A percentile compares a stretch with the other conserved stretches of the same genome.
phyloP scores from a whole-genome alignment of 2,888 invertebrate genomes.

The Strigamia transsilvanica region DNA sequence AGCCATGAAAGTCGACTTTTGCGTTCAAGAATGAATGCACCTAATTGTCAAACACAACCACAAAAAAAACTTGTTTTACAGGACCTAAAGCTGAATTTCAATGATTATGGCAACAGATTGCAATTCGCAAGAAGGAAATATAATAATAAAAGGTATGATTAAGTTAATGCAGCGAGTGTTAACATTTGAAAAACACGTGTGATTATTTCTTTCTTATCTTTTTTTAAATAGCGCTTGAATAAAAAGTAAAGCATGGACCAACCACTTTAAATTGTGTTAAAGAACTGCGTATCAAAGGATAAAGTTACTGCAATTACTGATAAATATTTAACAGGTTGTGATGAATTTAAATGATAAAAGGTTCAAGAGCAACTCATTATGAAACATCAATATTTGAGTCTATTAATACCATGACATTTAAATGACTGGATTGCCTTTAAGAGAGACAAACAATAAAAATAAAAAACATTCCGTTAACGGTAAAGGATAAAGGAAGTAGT shows the following conservation, averaged over 20 bases:
- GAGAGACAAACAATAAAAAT: neutral
- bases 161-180: constrained; percentile 15
- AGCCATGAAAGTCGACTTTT: no score
- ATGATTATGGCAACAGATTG: neutral
- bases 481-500: neutral
- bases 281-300: neutral
- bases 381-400: neutral
- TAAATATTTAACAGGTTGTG: constrained; percentile 5
- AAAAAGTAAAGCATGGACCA: neutral
- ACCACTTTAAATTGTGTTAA: neutral
- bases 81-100: neutral
- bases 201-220: neutral
- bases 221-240: neutral
- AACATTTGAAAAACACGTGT: neutral
- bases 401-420: neutral
- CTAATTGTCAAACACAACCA: neutral
- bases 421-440: neutral
- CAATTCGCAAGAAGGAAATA: constrained; percentile 3
- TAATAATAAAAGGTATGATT: constrained; percentile 2
- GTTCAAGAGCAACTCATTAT: constrained; percentile 18
- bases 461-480: neutral
- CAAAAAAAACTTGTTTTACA: neutral
- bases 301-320: neutral
- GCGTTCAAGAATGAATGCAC: no score
- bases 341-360: constrained; percentile 1